Percentiles rank a stretch among this genome's conserved stretches.
phyloP scores from a whole-genome alignment of 1,140 invertebrate genomes.

The Galendromus occidentalis region DNA sequence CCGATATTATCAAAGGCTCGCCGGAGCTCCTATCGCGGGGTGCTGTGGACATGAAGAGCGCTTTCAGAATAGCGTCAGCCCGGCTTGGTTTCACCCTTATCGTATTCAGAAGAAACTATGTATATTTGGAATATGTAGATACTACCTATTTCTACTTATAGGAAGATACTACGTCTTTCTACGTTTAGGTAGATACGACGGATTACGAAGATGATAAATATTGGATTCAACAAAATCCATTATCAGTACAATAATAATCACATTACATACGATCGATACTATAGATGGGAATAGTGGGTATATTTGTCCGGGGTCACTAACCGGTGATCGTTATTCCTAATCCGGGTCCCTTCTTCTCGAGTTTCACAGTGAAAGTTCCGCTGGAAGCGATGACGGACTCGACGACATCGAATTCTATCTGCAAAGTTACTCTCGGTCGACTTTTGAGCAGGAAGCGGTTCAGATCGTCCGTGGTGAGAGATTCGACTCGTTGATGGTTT shows the following conservation, averaged over 20 bases:
- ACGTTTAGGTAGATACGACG: no score
- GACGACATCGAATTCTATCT: slow-evolving; percentile 76
- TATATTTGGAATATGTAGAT: no score
- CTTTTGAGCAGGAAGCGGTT: slow-evolving; percentile 31
- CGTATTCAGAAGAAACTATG: no score
- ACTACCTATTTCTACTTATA: no score
- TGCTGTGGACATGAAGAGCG: slow-evolving; percentile 22
- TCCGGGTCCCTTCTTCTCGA: slow-evolving; percentile 51
- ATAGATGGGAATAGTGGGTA: no score
- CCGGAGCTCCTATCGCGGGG: slow-evolving; percentile 29
- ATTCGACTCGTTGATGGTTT: slow-evolving; percentile 39
- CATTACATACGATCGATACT: no score
- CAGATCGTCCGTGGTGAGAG: slow-evolving; percentile 32
- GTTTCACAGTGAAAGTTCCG: slow-evolving; percentile 69
- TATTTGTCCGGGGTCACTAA: slow-evolving; percentile 24
- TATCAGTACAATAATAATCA: no score
- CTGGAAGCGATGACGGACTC: slow-evolving; percentile 70
- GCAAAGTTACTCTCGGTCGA: slow-evolving; percentile 32
- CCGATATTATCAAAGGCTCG: slow-evolving; percentile 51
- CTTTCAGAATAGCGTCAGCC: background rate
- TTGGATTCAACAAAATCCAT: no score
- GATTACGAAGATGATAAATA: no score
- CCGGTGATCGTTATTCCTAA: slow-evolving; percentile 68
- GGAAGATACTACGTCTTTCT: no score
- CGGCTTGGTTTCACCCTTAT: no score